Conservation (phyloP, 2,888 invertebrate genomes). For the Cecidostiba fungosa region DNA sequence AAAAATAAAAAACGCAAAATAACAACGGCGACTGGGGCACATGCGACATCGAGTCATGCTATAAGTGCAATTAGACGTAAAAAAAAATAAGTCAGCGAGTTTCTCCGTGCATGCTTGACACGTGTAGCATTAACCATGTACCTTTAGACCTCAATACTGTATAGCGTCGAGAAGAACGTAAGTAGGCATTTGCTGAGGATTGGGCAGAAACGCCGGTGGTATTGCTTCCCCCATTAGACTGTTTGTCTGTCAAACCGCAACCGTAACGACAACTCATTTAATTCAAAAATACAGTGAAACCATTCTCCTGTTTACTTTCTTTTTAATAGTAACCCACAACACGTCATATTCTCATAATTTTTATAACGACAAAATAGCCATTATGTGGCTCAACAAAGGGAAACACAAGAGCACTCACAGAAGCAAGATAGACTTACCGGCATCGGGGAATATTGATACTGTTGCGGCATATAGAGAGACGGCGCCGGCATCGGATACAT, state of each 20-base stretch:
- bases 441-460: slow-evolving; percentile 79
- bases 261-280: slow-evolving; percentile 72
- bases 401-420: slow-evolving; percentile 33
- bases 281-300: slow-evolving; percentile 63
- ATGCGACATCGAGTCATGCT: slow-evolving; percentile 64
- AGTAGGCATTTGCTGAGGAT: slow-evolving; percentile 83
- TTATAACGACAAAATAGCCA: slow-evolving; percentile 56
- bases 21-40: slow-evolving; percentile 50
- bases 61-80: slow-evolving; percentile 62
- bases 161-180: slow-evolving; percentile 84
- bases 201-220: slow-evolving; percentile 82
- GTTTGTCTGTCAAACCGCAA: slow-evolving; percentile 80
- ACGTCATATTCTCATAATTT: slow-evolving; percentile 46
- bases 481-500: slow-evolving; percentile 79
- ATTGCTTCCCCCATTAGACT: slow-evolving; percentile 80
- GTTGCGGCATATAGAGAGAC: slow-evolving; percentile 79
- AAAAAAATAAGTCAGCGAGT: slow-evolving; percentile 53
- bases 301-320: slow-evolving; percentile 57
- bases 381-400: slow-evolving; percentile 42
- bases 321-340: slow-evolving; percentile 50
- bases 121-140: slow-evolving; percentile 77
- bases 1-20: slow-evolving; percentile 51
- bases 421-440: slow-evolving; percentile 74
- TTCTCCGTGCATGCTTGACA: slow-evolving; percentile 62
- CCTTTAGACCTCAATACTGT: slow-evolving; percentile 84